These are phyloP conservation scores for Salvator merianae DNA, from an alignment of 2,113 vertebrate species.

Conservation along the genomic window DNA sequence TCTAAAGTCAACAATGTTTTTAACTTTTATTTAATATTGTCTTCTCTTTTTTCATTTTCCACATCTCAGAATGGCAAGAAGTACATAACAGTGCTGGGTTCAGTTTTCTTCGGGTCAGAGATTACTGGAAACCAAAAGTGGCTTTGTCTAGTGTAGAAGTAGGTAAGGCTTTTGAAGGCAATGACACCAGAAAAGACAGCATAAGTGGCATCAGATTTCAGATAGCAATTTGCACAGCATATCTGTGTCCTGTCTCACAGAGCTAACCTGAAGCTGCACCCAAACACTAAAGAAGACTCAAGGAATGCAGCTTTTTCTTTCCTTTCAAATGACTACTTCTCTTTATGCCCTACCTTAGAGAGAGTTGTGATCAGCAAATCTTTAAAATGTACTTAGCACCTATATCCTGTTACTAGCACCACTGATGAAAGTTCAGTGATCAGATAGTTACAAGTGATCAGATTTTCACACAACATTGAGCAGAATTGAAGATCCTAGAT, in stretches of 20 bases:
- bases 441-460: neutral
- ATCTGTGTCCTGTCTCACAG: too few relatives aligned
- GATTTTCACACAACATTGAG: neutral
- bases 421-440: too few relatives aligned
- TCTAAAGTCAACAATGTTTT: too few relatives aligned
- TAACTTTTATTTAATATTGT: too few relatives aligned
- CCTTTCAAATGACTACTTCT: neutral
- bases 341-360: neutral
- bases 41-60: neutral
- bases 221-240: neutral
- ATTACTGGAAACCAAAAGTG: neutral
- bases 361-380: too few relatives aligned
- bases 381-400: too few relatives aligned
- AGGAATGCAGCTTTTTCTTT: too few relatives aligned
- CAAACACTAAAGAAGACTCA: too few relatives aligned
- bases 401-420: too few relatives aligned
- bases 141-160: neutral
- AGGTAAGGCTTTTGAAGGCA: neutral
- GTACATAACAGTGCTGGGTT: neutral
- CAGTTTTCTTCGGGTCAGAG: neutral
- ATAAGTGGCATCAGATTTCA: neutral
- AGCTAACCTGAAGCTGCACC: too few relatives aligned
- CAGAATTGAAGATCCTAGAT: too few relatives aligned
- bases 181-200: neutral
- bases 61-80: neutral